A percentile compares a stretch with the other conserved stretches of the same genome.
These are phyloP conservation scores for Carollia perspicillata DNA, from an alignment of 2,113 vertebrate genomes.

Conservation along the genomic window DNA sequence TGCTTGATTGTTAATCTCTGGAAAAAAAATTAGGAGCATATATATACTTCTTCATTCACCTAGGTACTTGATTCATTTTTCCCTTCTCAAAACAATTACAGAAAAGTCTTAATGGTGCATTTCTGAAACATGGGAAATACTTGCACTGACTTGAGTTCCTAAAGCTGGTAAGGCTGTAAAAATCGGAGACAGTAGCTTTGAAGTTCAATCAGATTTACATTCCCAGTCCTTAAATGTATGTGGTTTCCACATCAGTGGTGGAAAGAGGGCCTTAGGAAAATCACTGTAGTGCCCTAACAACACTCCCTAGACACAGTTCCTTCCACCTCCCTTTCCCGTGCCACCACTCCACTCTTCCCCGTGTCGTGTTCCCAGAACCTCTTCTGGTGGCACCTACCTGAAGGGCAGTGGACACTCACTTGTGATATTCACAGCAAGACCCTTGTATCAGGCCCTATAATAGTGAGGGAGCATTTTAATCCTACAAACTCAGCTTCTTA, in stretches of 20 bases:
- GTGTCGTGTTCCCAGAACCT: rapidly evolving
- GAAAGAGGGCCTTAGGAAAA: not conserved
- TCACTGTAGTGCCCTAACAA: not conserved
- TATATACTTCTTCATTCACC: not conserved
- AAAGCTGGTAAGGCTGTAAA: not conserved
- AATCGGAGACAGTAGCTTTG: not conserved
- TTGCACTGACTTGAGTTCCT: not conserved
- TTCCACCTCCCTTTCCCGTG: not conserved
- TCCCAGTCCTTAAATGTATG: not conserved
- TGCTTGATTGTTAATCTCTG: not conserved
- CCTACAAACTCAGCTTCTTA: not conserved
- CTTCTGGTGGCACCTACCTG: not conserved
- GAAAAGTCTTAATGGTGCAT: not conserved
- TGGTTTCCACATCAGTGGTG: not conserved
- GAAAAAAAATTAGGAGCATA: not conserved
- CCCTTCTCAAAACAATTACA: not conserved
- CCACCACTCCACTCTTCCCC: too few relatives aligned
- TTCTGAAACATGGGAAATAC: not conserved
- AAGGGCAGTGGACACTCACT: not conserved
- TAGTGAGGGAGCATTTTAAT: not conserved
- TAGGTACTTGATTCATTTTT: not conserved
- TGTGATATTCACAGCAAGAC: not conserved
- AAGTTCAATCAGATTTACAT: not conserved
- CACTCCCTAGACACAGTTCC: too few relatives aligned
- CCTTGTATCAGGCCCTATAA: not conserved